Evolutionary conservation across 2,888 invertebrate genomes (phyloP).

Genomic region (Chironomus riparius): DNA sequence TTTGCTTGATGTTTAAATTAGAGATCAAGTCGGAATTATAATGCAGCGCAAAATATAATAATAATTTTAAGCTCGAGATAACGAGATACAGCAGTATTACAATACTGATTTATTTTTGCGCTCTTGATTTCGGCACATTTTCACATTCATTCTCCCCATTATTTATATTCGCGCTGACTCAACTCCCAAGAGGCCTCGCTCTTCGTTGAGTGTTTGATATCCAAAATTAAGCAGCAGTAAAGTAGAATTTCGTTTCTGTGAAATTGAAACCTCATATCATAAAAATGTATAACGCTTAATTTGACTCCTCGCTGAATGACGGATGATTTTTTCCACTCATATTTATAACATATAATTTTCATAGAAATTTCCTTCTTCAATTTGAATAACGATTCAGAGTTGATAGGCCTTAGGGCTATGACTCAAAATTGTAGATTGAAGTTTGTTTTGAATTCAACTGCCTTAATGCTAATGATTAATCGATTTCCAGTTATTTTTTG

Average conservation of each 20-base stretch:
- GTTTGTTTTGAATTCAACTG: conserved; percentile 5
- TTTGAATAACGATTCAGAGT: not conserved
- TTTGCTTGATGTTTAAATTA: not conserved
- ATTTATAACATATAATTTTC: not conserved
- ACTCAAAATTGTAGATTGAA: not conserved
- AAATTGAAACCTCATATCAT: not conserved
- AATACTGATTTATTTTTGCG: not conserved
- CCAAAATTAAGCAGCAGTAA: not conserved
- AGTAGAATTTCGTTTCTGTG: not conserved
- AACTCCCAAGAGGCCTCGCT: not conserved
- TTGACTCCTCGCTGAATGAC: not conserved
- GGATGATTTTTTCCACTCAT: not conserved
- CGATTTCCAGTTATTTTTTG: conserved; percentile 3
- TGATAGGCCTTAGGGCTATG: not conserved
- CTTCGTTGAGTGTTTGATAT: not conserved
- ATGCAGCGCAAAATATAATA: not conserved
- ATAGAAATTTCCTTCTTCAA: not conserved
- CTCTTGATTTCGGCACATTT: conserved; percentile 6
- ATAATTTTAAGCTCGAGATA: not conserved
- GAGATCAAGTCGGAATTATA: not conserved
- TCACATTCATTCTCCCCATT: not conserved
- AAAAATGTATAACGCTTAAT: not conserved
- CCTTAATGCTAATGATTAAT: conserved; percentile 15
- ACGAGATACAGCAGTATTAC: not conserved
- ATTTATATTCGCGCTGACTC: not conserved